Evolutionary conservation across 2,113 vertebrate genomes (phyloP).

Genomic region (Vulpes lagopus): DNA sequence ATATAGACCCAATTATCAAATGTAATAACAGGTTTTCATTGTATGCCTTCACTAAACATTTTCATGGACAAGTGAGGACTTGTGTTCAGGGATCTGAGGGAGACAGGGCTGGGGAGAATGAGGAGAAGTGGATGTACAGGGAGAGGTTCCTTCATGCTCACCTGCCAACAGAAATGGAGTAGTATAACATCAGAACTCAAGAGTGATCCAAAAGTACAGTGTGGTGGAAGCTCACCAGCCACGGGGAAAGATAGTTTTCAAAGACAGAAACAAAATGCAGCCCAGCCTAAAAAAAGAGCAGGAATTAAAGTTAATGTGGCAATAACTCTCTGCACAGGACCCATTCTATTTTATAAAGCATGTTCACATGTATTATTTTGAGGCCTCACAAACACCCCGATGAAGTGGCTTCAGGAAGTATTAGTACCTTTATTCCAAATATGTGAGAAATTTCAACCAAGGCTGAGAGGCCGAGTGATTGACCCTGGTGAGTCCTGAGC

Average conservation of each 20-base stretch:
- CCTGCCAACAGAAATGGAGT: background rate
- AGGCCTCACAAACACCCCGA: background rate
- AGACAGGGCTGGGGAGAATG: background rate
- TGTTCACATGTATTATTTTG: background rate
- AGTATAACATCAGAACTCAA: background rate
- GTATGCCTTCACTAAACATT: background rate
- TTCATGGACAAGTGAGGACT: background rate
- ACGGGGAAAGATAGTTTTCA: background rate
- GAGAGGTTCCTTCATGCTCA: background rate
- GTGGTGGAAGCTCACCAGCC: background rate
- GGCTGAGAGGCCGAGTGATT: background rate
- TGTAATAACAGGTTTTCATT: background rate
- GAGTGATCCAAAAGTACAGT: background rate
- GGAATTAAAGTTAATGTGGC: background rate
- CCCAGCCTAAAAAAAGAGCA: slow-evolving; percentile 17
- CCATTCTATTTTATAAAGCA: background rate
- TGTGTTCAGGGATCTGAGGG: background rate
- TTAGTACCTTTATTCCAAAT: slow-evolving; percentile 35
- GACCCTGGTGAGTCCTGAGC: background rate
- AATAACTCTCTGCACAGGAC: background rate
- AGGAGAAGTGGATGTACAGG: background rate
- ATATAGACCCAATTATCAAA: background rate
- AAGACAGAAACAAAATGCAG: slow-evolving; percentile 6
- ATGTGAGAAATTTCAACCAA: background rate
- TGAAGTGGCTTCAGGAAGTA: background rate